Evolutionary conservation across 2,113 vertebrate genomes (phyloP).

Genomic region (Phyllostomus hastatus): DNA sequence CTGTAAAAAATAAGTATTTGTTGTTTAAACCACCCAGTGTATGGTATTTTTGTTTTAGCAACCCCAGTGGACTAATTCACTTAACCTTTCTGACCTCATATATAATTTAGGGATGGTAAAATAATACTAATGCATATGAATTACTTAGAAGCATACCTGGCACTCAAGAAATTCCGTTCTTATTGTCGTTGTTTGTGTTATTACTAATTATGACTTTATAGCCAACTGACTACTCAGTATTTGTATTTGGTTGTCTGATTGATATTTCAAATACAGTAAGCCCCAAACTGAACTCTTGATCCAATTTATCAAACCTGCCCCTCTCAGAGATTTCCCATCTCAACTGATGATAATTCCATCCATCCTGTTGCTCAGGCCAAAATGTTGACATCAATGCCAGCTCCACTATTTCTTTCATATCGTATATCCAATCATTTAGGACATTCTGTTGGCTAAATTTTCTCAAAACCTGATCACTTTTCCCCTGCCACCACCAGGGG

Average conservation of each 20-base stretch:
- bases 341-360: neutral
- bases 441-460: neutral
- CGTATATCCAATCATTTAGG: neutral
- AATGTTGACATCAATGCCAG: neutral
- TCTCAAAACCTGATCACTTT: neutral
- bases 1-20: neutral
- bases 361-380: neutral
- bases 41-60: neutral
- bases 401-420: neutral
- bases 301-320: neutral
- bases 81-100: neutral
- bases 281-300: neutral
- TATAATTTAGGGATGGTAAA: neutral
- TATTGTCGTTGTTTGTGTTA: neutral
- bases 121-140: neutral
- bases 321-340: neutral
- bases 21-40: neutral
- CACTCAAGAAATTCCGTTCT: neutral
- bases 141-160: neutral
- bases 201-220: neutral
- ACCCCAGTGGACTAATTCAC: neutral
- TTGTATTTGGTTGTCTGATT: neutral
- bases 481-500: neutral
- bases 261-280: neutral
- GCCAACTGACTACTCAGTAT: neutral